phyloP scores from a whole-genome alignment of 2,888 invertebrate genomes.

The Prenolepis imparis region DNA sequence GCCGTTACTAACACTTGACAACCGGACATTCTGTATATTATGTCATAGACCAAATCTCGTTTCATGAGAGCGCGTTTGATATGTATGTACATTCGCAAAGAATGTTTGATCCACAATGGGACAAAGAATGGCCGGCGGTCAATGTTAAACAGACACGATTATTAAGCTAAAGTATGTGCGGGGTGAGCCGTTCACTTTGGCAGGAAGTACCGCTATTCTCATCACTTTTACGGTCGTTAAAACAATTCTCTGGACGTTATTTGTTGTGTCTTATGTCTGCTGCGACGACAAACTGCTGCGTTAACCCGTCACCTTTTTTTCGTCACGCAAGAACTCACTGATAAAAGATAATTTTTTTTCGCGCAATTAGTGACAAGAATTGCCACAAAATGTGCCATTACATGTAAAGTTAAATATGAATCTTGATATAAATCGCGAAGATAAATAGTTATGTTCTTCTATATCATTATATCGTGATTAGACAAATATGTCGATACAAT shows the following conservation, averaged over 20 bases:
- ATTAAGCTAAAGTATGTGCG: slow-evolving; percentile 57
- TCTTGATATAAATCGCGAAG: not conserved
- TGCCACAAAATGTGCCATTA: not conserved
- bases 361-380: not conserved
- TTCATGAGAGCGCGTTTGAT: slow-evolving; percentile 26
- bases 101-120: slow-evolving; percentile 38
- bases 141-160: slow-evolving; percentile 36
- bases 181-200: slow-evolving; percentile 44
- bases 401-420: not conserved
- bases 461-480: not conserved
- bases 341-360: slow-evolving; percentile 5
- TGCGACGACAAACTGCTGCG: not conserved
- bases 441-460: not conserved
- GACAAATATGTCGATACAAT: not conserved
- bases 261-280: slow-evolving; percentile 27
- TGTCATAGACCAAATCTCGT: slow-evolving; percentile 11
- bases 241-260: slow-evolving; percentile 49
- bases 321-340: not conserved
- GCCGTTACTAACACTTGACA: slow-evolving; percentile 29
- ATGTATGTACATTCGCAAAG: slow-evolving; percentile 38
- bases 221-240: slow-evolving; percentile 57
- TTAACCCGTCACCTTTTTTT: not conserved
- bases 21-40: slow-evolving; percentile 23
- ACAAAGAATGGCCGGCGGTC: slow-evolving; percentile 37
- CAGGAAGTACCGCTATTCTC: slow-evolving; percentile 54